Conservation (phyloP, 2,113 vertebrate genomes). For the Istiophorus platypterus region DNA sequence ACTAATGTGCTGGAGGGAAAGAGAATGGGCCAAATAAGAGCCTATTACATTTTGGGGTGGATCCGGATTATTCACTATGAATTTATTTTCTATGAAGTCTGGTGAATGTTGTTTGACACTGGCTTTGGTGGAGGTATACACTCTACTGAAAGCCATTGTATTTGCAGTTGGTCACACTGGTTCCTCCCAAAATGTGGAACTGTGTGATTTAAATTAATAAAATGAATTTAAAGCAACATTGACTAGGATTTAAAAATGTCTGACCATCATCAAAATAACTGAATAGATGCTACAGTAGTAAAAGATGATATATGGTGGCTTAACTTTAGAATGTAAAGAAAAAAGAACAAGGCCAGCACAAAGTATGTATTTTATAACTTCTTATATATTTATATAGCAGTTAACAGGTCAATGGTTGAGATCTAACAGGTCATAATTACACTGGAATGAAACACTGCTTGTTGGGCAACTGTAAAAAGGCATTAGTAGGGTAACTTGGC, state of each 20-base stretch:
- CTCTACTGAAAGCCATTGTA: background rate
- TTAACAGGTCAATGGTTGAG: constrained; percentile 64
- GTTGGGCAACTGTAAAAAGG: constrained; percentile 68
- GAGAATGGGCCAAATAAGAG: too few relatives aligned
- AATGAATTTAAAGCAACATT: background rate
- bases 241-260: background rate
- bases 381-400: constrained; percentile 73
- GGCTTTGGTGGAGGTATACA: too few relatives aligned
- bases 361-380: constrained; percentile 45
- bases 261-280: background rate
- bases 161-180: background rate
- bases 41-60: too few relatives aligned
- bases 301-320: background rate
- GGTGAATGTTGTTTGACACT: too few relatives aligned
- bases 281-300: background rate
- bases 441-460: constrained; percentile 67
- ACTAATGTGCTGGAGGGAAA: too few relatives aligned
- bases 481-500: constrained; percentile 57
- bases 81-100: too few relatives aligned
- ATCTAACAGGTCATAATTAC: constrained; percentile 69
- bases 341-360: constrained; percentile 38
- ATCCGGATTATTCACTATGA: too few relatives aligned
- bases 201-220: background rate
- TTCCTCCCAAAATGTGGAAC: too few relatives aligned
- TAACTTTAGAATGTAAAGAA: background rate